Base-by-base conservation (phyloP, 2,888 invertebrate genomes). In the Belgica antarctica region DNA sequence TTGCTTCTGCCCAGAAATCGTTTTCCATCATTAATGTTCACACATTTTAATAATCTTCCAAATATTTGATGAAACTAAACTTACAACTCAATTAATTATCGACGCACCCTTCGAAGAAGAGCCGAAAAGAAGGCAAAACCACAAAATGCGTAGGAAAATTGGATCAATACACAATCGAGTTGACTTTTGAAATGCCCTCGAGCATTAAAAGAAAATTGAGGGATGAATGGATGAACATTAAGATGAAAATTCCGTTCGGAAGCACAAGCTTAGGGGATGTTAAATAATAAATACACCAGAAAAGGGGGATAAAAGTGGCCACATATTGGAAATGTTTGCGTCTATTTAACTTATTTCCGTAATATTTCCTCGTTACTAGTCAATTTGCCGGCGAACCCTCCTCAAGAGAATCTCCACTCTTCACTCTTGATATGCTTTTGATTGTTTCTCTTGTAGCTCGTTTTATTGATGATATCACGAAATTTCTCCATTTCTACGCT, bases 381-480 rank as follows among this genome's bases (percentile, higher is more conserved):
- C 68, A 68, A 68, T 68, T 68, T 68, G 34, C 47, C 17, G 25
- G 1, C 22, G 31, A 47, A 25, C 27, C 25, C 59, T 27, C 59
- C 25, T 24, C 59, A 59, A 59, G 31, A 27, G 31, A 68, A 27
- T 47, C 25, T 65, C 47, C 47, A 12, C 19, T 3, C 27, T 52
- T 15, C 15, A 46, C 15, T 27, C 34, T 52, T 52, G 57, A 68
- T 68, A 57, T 68, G 25, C 24, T 57, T 68, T 57, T 68, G 68
- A 68, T 68, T 68, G 68, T 68, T 68, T 68, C 68, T 24, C 22
- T 19, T 47, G 47, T 66, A 46, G 52, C 47, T 22, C 15, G 63
- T 52, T 68, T 68, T 68, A 68, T 68, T 68, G 57, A 68, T 68
- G 68, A 57, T 68, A 68, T 68, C 68, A 68, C 34, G 34, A 31